Percentiles rank a stretch among this genome's conserved stretches.
phyloP scores from a whole-genome alignment of 35 echinoderm and acorn worm species.

The Ptychodera flava region DNA sequence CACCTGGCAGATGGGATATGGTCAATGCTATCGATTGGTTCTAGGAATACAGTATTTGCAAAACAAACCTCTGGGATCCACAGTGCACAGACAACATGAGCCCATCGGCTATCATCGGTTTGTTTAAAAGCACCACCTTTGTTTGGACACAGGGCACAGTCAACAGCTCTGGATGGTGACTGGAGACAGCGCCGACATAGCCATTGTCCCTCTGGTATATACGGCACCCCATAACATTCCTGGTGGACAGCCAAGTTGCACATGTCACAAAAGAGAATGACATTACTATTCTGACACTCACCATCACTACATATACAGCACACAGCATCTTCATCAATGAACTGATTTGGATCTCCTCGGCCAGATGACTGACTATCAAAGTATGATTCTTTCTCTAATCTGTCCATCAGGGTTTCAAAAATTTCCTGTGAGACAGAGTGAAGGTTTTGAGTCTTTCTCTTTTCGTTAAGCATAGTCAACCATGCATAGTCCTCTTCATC shows the following conservation, averaged over 20 bases:
- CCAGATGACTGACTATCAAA: conserved; percentile 95
- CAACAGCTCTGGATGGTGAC: conserved; percentile 92
- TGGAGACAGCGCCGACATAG: conserved; percentile 90
- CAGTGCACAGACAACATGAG: conserved; percentile 93
- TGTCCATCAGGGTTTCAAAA: conserved; percentile 96
- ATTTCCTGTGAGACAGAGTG: conserved; percentile 72
- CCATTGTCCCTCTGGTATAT: conserved; percentile 99
- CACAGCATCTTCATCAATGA: conserved; percentile 99
- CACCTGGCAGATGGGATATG: conserved; percentile 94
- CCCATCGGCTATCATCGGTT: conserved; percentile 95
- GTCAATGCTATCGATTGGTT: conserved; percentile 93
- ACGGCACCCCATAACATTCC: conserved; percentile 99
- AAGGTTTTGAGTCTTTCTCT: conserved; percentile 45
- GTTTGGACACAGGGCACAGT: conserved; percentile 98
- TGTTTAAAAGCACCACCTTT: conserved; percentile 98
- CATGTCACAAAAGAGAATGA: conserved; percentile 99
- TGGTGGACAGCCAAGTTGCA: conserved; percentile 99
- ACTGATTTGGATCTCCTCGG: conserved; percentile 66
- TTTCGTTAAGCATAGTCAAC: conserved; percentile 92
- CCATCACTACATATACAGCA: conserved; percentile 98
- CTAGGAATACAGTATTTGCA: conserved; percentile 99
- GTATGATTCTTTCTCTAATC: conserved; percentile 94
- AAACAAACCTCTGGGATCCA: conserved; percentile 99
- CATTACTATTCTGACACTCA: conserved; percentile 99
- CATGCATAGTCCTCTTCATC: conserved; percentile 97